These are phyloP conservation scores for Hippocampus mohnikei DNA, from an alignment of 2,113 vertebrate genomes.

Conservation along the genomic window DNA sequence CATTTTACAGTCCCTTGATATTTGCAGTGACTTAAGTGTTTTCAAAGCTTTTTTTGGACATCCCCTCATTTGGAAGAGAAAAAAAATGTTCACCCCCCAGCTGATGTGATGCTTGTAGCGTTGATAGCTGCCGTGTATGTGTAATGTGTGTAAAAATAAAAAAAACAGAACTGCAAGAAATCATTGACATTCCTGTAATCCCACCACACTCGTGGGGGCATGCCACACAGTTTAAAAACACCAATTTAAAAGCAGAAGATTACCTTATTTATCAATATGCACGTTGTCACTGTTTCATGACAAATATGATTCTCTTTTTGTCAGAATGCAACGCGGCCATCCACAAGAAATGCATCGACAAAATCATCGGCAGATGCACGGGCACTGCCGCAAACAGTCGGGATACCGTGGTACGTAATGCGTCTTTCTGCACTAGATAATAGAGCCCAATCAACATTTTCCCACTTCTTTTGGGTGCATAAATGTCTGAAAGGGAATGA, in stretches of 20 bases:
- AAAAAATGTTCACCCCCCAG: background rate
- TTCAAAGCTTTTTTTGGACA: background rate
- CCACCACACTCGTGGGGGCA: background rate
- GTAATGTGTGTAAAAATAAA: too few species aligned
- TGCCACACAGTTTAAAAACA: background rate
- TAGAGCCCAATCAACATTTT: background rate
- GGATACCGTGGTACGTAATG: conserved; percentile 87
- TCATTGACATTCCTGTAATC: background rate
- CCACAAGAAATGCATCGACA: conserved; percentile 99
- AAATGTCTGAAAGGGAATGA: background rate
- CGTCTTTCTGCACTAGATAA: conserved; percentile 17
- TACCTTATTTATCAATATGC: background rate
- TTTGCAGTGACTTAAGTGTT: background rate
- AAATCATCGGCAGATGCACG: conserved; percentile 95
- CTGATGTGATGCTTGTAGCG: too few species aligned
- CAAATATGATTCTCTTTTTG: conserved; percentile 14
- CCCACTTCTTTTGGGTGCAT: background rate
- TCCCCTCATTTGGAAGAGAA: background rate
- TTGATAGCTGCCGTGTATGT: too few species aligned
- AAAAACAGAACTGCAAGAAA: background rate
- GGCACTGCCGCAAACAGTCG: conserved; percentile 96
- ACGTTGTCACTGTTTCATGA: background rate
- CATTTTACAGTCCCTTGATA: background rate
- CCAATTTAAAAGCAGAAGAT: background rate
- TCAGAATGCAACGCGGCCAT: conserved; percentile 98